Evolutionary conservation across 2,797 vertebrate species (phyloP), one percentile per base, ranked within the genome.

Genomic region (Lindbergichthys nudifrons): DNA sequence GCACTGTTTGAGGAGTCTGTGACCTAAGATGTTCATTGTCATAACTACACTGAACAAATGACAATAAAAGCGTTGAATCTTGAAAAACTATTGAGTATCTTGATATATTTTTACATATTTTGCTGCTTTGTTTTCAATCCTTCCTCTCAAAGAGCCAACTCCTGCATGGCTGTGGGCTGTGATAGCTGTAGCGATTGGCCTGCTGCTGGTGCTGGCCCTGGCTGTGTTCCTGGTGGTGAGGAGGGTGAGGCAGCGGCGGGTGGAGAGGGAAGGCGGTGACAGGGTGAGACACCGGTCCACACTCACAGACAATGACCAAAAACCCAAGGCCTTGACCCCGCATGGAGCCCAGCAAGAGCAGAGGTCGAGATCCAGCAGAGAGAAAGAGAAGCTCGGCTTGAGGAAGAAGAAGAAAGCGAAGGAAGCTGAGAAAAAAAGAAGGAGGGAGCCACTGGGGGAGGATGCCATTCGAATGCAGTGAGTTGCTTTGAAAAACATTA

Each of bases 401-500:
- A 93, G 91, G 85, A 94, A 94, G 39, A 95, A 93, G 85, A 94
- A 94, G 86, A 95, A 93, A 78, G 91, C 85, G 1, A 95, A 94
- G 81, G 95, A 96, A 67, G 87, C 92, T 0, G 93, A 95, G 45
- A 95, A 95, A 7, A 95, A 92, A 78, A 92, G 94, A 18, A 90
- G 96, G 47, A 91, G 95, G 68, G 96, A 97, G 15, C 97, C 97
- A 0, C 90, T 97, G n/a, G 97, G 96, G 7, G 95, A 98, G 89
- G 97, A 98, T 5, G 94, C 96, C 70, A 96, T 97, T 0, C 84
- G 95, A 10, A 95, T 97, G 90, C 90, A 95, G 97, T 97, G 87
- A 96, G 95, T 14, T 21, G 65, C 15, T 60, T 13, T 19, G 50
- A 36, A 57, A 59, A 43, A 21, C 19, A 0, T 45, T 57, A 74